Base-by-base conservation (phyloP, 2,113 vertebrate genomes). In the Caracal caracal region DNA sequence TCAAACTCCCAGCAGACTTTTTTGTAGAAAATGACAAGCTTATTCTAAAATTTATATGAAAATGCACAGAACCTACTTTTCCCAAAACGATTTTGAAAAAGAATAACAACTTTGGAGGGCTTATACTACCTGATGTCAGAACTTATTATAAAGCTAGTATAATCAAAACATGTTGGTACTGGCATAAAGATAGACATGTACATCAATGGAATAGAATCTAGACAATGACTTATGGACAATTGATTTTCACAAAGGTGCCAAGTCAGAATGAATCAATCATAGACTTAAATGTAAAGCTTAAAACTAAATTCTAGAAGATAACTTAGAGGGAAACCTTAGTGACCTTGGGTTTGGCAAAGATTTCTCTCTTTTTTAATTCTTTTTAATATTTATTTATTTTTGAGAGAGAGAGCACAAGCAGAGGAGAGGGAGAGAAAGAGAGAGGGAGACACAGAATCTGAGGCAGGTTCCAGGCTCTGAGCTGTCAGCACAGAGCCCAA, bases 41-140 rank as follows among this genome's bases (percentile, higher is more conserved):
- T n/a, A 85, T 93, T 90, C 24, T 81, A 96, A 90, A 81, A 85
- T 93, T 68, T 75, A 68, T 70, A 79, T 66, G 65, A 73, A 93
- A 90, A 93, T 37, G 16, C 16, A 96, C 37, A 96, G 81, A 63
- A 90, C 3, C 28, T 53, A 79, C 53, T 85, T 90, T 51, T 79
- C 63, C 63, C 35, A 53, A 79, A 89, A 63, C 17, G 63, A 75
- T 68, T 78, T 95, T 85, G 49, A 88, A 83, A 70, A 70, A 76
- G 33, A 70, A 53, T 47, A 59, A 82, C 59, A 83, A 79, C 12
- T 87, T 68, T 82, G 51, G 66, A 66, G 76, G 22, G 92, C 28
- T 92, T 88, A 78, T 4, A 70, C 43, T 66, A 35, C 17, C 40
- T 43, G 30, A 61, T 63, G 78, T 83, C 43, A 70, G 17, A 24